Evolutionary conservation across 2,888 invertebrate genomes (phyloP), one percentile per base, ranked within the genome.

Genomic region (Synanthedon vespiformis): DNA sequence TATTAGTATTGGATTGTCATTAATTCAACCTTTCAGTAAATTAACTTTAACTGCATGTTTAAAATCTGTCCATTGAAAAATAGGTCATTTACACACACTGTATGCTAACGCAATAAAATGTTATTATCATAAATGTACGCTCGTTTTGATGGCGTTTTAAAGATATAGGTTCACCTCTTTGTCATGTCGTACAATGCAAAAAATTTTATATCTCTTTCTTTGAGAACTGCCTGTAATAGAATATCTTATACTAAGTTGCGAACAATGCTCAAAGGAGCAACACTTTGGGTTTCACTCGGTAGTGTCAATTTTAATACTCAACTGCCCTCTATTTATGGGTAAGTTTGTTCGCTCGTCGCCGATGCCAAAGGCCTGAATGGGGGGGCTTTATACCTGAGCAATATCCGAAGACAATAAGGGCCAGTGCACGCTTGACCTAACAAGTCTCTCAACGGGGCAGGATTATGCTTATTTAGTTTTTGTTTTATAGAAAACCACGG

Each of bases 371-470:
- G 62, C 56, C 57, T 57, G 51, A 56, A 62, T 58, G 63, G 64
- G 60, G 60, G 64, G 62, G 61, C 59, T 58, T 60, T 64, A 65
- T 63, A 22, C 62, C 55, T 55, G 56, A 54, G 64, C 62, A 62
- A 67, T 65, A 64, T 64, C 61, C 60, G 67, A 68, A 77, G 70
- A 80, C 80, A 80, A 81, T 79, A 67, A 64, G 57, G 74, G 75
- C 68, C 74, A 72, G 67, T 63, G 71, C 75, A 77, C 74, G 75
- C 62, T 63, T 77, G 82, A 83, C 81, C 83, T 72, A 70, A 55
- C 16, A 16, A 48, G 11, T 16, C 44, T 34, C 44, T 44, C 56
- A 53, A 57, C 56, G 56, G 55, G 53, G 53, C 62, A 58, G 68
- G 70, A 74, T 77, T 76, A 74, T 68, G 67, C 68, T 73, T 76